Conservation (phyloP, 2,113 vertebrate genomes). For the Heloderma charlesbogerti region DNA sequence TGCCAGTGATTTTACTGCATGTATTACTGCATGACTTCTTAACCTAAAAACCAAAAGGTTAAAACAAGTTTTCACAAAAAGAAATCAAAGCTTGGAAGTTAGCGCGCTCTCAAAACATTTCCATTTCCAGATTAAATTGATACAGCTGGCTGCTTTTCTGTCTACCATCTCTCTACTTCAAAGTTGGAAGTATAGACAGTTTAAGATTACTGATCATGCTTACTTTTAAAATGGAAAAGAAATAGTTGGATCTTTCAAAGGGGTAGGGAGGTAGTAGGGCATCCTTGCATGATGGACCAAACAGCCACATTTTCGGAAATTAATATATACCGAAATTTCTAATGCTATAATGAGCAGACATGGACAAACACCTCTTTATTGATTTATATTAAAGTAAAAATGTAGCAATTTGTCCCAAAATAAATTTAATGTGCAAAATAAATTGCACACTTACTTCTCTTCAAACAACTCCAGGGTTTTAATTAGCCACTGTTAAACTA, state of each 20-base stretch:
- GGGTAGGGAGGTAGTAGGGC: neutral
- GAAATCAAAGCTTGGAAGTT: neutral
- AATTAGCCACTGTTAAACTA: neutral
- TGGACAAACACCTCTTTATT: neutral
- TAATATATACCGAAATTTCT: neutral
- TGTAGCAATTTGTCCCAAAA: neutral
- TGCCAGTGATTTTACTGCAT: neutral
- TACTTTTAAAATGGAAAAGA: neutral
- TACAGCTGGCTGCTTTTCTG: neutral
- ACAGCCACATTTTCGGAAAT: neutral
- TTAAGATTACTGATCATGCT: neutral
- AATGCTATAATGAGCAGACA: neutral
- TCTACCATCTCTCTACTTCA: neutral
- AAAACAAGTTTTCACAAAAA: neutral
- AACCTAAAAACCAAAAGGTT: constrained; percentile 10
- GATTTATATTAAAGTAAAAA: neutral
- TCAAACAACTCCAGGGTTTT: neutral
- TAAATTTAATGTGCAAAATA: neutral
- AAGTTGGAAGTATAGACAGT: constrained; percentile 2
- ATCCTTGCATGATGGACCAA: neutral
- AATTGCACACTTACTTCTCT: neutral
- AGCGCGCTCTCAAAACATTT: neutral
- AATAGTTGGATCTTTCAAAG: neutral
- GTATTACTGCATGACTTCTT: neutral
- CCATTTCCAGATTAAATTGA: neutral